phyloP scores from a whole-genome alignment of 2,797 vertebrate genomes.

The Spinus olivaceus region DNA sequence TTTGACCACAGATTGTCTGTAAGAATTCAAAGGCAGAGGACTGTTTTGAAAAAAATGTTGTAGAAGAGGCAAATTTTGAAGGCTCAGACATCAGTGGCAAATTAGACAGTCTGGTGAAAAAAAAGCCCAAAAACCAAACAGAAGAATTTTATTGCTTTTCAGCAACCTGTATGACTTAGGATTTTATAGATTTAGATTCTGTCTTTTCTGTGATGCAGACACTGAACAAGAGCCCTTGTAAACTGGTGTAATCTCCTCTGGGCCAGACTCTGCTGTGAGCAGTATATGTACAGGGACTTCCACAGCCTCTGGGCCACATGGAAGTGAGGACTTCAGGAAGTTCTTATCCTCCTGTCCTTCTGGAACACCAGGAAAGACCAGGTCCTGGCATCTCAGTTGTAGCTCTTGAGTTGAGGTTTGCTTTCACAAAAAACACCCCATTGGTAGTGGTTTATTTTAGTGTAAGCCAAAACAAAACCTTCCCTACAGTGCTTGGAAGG shows the following conservation, averaged over 20 bases:
- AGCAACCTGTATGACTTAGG: neutral
- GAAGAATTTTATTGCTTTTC: neutral
- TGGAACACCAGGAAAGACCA: neutral
- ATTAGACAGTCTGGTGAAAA: neutral
- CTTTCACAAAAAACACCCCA: neutral
- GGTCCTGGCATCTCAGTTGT: neutral
- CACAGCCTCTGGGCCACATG: neutral
- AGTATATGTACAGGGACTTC: fast-evolving
- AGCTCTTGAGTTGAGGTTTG: neutral
- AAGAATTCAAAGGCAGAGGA: neutral
- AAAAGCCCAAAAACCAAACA: neutral
- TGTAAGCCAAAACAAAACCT: neutral
- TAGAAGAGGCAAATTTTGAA: neutral
- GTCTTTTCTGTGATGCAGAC: neutral
- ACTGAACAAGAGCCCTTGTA: neutral
- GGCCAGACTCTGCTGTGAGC: neutral
- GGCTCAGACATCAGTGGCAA: neutral
- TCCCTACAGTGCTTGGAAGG: neutral
- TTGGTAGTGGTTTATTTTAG: neutral
- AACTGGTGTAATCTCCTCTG: neutral
- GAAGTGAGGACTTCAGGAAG: neutral
- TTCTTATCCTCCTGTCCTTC: neutral
- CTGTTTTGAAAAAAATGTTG: neutral
- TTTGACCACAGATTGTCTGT: neutral
- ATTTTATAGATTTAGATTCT: neutral